phyloP scores from a whole-genome alignment of 2,888 invertebrate species.

The Hipparchia semele region DNA sequence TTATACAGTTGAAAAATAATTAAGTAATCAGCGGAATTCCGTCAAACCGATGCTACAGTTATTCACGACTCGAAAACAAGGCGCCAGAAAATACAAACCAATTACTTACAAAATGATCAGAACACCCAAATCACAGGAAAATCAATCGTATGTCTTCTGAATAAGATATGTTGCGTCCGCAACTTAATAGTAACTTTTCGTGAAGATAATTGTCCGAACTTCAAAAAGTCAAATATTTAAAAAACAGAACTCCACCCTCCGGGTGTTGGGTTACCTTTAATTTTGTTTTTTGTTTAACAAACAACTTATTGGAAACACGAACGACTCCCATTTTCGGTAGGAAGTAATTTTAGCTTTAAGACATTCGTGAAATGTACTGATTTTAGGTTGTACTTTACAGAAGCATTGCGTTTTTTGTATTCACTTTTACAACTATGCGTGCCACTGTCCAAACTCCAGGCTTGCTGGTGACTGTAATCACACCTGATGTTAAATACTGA shows the following conservation, averaged over 20 bases:
- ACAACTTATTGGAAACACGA: conserved; percentile 34
- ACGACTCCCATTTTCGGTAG: conserved; percentile 22
- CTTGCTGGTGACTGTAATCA: too few species aligned
- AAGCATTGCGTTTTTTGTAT: neutral
- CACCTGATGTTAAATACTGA: too few species aligned
- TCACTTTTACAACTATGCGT: neutral
- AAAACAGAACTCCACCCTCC: conserved; percentile 51
- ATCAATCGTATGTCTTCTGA: neutral
- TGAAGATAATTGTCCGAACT: conserved; percentile 73
- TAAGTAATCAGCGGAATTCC: conserved; percentile 75
- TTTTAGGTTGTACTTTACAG: neutral
- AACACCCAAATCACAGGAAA: neutral
- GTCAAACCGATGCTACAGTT: conserved; percentile 75
- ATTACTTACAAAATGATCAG: conserved; percentile 41
- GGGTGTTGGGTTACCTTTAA: conserved; percentile 58
- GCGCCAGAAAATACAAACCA: conserved; percentile 56
- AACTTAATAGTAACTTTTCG: conserved; percentile 48
- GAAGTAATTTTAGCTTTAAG: conserved; percentile 24
- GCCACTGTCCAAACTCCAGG: neutral
- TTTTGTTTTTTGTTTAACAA: conserved; percentile 53
- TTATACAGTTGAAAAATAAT: conserved; percentile 62
- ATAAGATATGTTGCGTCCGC: conserved; percentile 22
- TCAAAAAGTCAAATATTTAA: conserved; percentile 73
- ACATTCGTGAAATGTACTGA: conserved; percentile 3
- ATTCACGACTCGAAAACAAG: conserved; percentile 62